phyloP scores from a whole-genome alignment of 2,888 invertebrate genomes.

The Siphlonurus alternatus region DNA sequence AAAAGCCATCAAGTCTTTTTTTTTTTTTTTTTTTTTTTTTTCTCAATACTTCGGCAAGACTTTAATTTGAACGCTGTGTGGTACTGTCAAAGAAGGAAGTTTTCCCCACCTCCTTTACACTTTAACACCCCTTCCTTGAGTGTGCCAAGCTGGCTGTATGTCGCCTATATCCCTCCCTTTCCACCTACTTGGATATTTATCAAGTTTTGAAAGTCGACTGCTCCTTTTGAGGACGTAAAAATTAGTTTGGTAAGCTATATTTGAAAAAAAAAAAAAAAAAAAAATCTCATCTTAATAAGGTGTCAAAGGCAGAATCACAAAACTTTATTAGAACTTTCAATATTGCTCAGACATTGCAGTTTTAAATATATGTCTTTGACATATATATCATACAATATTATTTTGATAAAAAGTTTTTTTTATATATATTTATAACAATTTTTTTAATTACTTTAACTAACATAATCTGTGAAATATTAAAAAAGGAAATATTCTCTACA shows the following conservation, averaged over 20 bases:
- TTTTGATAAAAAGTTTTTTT: neutral
- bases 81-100: neutral
- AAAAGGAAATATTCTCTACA: no score
- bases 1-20: neutral
- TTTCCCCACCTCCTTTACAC: neutral
- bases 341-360: neutral
- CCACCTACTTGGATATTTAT: neutral
- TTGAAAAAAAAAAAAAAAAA: neutral
- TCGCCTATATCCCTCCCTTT: neutral
- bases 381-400: neutral
- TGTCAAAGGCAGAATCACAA: conserved; percentile 1
- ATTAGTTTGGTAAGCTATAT: neutral
- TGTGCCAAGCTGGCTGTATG: neutral
- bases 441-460: neutral
- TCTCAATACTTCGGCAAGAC: neutral
- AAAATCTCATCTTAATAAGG: neutral
- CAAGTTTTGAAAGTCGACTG: neutral
- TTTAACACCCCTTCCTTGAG: neutral
- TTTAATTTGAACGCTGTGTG: neutral
- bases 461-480: no score
- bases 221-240: neutral
- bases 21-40: neutral
- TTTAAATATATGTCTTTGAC: neutral
- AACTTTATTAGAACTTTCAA: conserved; percentile 3
- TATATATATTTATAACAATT: neutral